Evolutionary conservation across 2,113 vertebrate genomes (phyloP).

Genomic region (Engystomops pustulosus): DNA sequence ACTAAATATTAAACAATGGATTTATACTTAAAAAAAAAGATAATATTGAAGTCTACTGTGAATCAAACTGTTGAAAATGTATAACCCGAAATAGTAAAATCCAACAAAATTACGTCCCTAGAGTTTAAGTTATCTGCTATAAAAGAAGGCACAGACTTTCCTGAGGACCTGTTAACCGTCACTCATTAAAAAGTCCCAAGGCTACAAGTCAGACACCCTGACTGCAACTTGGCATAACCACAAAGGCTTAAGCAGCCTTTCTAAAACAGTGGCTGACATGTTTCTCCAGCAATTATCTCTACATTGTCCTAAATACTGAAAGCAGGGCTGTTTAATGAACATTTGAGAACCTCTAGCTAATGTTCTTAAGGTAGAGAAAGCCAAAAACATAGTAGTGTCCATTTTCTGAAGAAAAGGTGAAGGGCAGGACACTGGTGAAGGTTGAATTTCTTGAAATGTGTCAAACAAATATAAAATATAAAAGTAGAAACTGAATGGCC

Average conservation of each 20-base stretch:
- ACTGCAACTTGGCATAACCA: conserved; percentile 18
- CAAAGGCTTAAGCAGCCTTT: conserved; percentile 5
- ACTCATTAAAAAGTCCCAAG: conserved; percentile 36
- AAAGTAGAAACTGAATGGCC: not conserved
- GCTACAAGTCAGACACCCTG: conserved; percentile 39
- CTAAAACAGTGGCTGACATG: not conserved
- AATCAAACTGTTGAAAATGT: not conserved
- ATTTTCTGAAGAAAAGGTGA: conserved; percentile 6
- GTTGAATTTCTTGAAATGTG: not conserved
- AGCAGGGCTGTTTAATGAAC: conserved; percentile 21
- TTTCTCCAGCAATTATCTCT: conserved; percentile 33
- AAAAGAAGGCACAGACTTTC: not conserved
- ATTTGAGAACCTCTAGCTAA: conserved; percentile 25
- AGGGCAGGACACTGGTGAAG: conserved; percentile 22
- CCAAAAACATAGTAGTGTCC: conserved; percentile 3
- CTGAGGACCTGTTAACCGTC: conserved; percentile 30
- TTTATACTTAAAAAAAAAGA: not conserved
- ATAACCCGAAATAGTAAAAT: not conserved
- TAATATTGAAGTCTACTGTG: not conserved
- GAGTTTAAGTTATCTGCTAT: not conserved
- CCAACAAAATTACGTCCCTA: not conserved
- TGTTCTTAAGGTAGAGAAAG: not conserved
- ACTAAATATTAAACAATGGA: not conserved
- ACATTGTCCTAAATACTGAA: not conserved
- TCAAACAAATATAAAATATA: not conserved